These are phyloP conservation scores for Hybognathus amarus DNA, from an alignment of 2,797 vertebrate genomes.

Conservation along the genomic window DNA sequence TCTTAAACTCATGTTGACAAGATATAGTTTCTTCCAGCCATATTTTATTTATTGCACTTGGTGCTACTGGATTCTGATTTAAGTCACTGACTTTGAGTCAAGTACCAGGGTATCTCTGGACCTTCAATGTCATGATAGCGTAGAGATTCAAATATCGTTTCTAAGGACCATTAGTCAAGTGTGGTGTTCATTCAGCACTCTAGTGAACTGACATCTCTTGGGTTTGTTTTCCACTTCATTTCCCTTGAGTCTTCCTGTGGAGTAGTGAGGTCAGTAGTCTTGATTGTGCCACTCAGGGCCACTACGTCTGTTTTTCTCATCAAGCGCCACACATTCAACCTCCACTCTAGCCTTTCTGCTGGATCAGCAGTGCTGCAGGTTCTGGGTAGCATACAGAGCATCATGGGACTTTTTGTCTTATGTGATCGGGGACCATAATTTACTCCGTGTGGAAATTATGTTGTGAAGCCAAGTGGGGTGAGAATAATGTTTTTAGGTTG, in stretches of 20 bases:
- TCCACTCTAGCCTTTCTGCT: constrained; percentile 28
- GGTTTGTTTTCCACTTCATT: constrained; percentile 32
- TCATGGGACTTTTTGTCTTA: constrained; percentile 35
- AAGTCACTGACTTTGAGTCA: neutral
- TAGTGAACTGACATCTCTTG: constrained; percentile 19
- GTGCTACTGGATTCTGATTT: neutral
- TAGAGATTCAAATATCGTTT: constrained; percentile 5
- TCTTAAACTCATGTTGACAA: neutral
- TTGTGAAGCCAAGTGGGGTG: neutral
- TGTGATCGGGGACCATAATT: constrained; percentile 46
- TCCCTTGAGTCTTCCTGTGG: constrained; percentile 18
- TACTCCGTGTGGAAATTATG: constrained; percentile 5
- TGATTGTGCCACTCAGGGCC: constrained; percentile 36
- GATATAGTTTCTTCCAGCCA: neutral
- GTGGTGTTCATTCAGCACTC: constrained; percentile 20
- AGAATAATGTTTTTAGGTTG: constrained; percentile 13
- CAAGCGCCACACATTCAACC: neutral
- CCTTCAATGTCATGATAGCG: neutral
- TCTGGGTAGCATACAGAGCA: neutral
- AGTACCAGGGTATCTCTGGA: neutral
- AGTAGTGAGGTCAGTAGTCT: neutral
- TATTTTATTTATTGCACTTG: neutral
- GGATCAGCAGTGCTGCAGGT: constrained; percentile 5
- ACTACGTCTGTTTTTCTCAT: constrained; percentile 25
- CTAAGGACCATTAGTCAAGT: constrained; percentile 17